Percentiles rank a stretch among this genome's conserved stretches.
Evolutionary conservation across 53 echinoderm and acorn worm species (phyloP).

Genomic region (Stichopus horrens): DNA sequence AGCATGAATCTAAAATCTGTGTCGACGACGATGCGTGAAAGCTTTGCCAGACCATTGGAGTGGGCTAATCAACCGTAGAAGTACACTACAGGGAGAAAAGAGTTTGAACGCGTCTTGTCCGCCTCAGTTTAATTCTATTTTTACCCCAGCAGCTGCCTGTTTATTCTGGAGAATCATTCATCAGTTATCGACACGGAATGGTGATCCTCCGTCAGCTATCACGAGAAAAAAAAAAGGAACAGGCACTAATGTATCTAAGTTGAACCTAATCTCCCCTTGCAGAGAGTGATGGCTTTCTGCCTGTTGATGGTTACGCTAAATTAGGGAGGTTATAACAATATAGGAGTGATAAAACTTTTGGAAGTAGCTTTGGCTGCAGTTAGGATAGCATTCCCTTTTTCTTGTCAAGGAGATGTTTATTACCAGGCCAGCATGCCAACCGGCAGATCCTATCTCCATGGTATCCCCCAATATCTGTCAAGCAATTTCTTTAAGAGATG

Average conservation of each 20-base stretch:
- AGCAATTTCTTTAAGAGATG: conserved; percentile 10
- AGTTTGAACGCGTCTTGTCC: background rate
- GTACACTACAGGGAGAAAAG: background rate
- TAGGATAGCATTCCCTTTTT: background rate
- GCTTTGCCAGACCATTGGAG: background rate
- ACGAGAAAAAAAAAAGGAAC: background rate
- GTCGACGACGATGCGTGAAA: background rate
- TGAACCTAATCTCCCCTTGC: background rate
- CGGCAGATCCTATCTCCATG: background rate
- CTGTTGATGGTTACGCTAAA: conserved; percentile 37
- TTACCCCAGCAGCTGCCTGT: conserved; percentile 1
- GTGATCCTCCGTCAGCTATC: background rate
- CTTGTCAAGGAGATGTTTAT: background rate
- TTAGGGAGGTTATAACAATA: conserved; percentile 32
- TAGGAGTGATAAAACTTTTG: conserved; percentile 14
- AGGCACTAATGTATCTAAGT: conserved; percentile 1
- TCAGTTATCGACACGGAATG: conserved; percentile 1
- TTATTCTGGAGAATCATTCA: background rate
- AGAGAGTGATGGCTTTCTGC: background rate
- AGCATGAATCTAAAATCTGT: background rate
- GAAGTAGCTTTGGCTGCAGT: background rate
- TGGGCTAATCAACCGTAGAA: background rate
- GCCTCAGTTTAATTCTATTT: background rate
- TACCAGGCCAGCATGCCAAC: background rate
- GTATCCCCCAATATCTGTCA: background rate